phyloP scores from a whole-genome alignment of 2,797 vertebrate genomes.

The Podarcis lilfordi region DNA sequence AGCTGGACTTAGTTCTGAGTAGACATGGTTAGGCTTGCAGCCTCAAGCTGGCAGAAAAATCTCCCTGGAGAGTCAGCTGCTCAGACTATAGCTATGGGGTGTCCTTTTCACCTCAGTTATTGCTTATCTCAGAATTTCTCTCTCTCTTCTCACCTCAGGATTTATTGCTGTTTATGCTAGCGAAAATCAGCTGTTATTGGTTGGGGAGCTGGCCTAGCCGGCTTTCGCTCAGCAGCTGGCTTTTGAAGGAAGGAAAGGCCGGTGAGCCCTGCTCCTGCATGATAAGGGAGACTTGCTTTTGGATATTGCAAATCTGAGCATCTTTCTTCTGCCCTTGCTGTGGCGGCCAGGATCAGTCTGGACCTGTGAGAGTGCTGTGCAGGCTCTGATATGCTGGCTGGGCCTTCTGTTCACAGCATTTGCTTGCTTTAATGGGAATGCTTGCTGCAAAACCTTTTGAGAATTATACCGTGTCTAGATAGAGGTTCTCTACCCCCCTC shows the following conservation, averaged over 20 bases:
- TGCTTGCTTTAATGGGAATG: conserved; percentile 12
- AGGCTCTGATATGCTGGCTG: background rate
- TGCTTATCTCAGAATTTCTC: background rate
- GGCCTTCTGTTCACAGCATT: background rate
- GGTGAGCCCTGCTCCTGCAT: background rate
- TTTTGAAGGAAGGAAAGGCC: background rate
- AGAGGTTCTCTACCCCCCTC: background rate
- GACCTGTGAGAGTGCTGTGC: background rate
- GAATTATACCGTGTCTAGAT: background rate
- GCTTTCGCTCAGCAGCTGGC: background rate
- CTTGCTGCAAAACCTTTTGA: conserved; percentile 12
- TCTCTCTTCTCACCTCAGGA: background rate
- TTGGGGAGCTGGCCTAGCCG: background rate
- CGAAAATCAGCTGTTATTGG: background rate
- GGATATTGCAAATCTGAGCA: background rate
- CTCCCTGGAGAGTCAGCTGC: background rate
- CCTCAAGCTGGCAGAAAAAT: background rate
- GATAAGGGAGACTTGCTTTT: background rate
- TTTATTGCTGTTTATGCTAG: background rate
- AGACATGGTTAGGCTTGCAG: background rate
- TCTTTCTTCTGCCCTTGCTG: background rate
- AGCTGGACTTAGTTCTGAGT: too few relatives aligned
- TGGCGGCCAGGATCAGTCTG: background rate
- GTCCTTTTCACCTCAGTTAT: background rate
- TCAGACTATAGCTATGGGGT: too few relatives aligned